Percentiles rank a stretch among this genome's conserved stretches.
Evolutionary conservation across 2,113 vertebrate species (phyloP).

Genomic region (Malurus cyaneus): DNA sequence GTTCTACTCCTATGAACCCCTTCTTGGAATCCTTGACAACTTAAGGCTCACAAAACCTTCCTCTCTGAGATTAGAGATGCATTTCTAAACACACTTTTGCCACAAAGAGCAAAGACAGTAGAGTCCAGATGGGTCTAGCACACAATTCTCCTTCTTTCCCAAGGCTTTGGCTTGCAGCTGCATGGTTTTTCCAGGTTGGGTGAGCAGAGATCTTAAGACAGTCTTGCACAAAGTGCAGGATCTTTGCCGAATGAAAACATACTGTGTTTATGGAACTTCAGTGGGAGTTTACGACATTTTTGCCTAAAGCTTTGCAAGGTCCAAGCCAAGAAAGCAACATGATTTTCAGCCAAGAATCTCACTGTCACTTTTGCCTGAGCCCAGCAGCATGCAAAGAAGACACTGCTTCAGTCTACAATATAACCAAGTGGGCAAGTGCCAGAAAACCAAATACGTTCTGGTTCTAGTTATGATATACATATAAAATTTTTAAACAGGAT

Average conservation of each 20-base stretch:
- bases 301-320: neutral
- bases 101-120: neutral
- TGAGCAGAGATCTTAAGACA: neutral
- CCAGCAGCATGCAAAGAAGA: neutral
- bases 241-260: neutral
- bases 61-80: neutral
- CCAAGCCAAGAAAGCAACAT: neutral
- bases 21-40: neutral
- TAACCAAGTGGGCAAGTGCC: neutral
- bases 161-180: neutral
- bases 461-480: neutral
- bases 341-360: slow-evolving; percentile 5
- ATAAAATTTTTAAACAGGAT: neutral
- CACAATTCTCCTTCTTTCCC: neutral
- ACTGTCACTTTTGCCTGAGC: neutral
- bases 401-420: neutral
- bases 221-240: neutral
- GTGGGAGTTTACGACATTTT: neutral
- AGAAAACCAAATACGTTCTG: neutral
- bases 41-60: neutral
- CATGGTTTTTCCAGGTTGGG: neutral
- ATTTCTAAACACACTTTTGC: neutral
- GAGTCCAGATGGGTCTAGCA: neutral
- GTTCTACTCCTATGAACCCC: neutral
- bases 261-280: neutral